Conservation (phyloP, 2,797 vertebrate genomes). For the Manis crassicaudata region DNA sequence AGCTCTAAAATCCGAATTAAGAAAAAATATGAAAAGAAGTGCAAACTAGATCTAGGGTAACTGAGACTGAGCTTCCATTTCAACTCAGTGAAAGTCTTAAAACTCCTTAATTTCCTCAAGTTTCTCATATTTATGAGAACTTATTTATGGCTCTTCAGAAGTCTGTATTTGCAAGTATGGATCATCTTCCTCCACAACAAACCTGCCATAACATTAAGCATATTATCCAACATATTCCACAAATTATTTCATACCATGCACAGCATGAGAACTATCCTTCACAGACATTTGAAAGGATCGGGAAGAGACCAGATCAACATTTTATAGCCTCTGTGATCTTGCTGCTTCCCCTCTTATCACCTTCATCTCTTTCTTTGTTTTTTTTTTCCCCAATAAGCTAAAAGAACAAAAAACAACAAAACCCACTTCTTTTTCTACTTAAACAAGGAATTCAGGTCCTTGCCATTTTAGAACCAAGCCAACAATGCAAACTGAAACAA, state of each 20-base stretch:
- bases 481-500: not conserved
- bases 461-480: not conserved
- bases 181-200: not conserved
- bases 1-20: not conserved
- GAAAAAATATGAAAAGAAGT: not conserved
- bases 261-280: not conserved
- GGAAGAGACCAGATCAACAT: not conserved
- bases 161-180: not conserved
- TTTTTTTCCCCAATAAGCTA: not conserved
- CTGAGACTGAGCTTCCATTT: not conserved
- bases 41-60: not conserved
- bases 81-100: not conserved
- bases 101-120: not conserved
- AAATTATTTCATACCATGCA: not conserved
- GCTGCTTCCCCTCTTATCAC: not conserved
- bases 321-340: not conserved
- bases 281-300: not conserved
- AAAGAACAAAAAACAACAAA: not conserved
- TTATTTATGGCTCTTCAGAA: not conserved
- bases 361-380: not conserved
- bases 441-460: not conserved
- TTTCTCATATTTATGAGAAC: not conserved
- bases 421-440: not conserved
- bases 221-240: not conserved
- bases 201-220: not conserved